Percentiles rank a stretch among this genome's conserved stretches.
phyloP scores from a whole-genome alignment of 2,888 invertebrate genomes.

The Thera britannica region DNA sequence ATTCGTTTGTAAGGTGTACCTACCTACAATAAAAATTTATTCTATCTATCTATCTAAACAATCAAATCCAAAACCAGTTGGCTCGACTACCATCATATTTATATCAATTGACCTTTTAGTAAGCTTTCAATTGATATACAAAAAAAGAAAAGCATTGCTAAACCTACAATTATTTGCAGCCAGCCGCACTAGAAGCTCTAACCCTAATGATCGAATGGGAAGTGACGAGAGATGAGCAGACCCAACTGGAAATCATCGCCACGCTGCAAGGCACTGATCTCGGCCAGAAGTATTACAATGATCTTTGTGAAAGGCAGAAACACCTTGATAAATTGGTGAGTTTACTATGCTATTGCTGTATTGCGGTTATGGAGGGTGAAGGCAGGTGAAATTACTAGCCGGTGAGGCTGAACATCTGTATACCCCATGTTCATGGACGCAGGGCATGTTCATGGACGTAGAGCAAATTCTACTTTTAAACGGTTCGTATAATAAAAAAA shows the following conservation, averaged over 20 bases:
- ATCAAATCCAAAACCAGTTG: too few relatives aligned
- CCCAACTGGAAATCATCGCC: conserved; percentile 88
- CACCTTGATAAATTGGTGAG: conserved; percentile 89
- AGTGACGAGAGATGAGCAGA: conserved; percentile 83
- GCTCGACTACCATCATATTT: too few relatives aligned
- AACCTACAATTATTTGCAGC: conserved; percentile 54
- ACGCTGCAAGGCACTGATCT: conserved; percentile 89
- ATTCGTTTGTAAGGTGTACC: too few relatives aligned
- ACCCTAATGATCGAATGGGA: conserved; percentile 92
- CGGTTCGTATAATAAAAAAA: too few relatives aligned
- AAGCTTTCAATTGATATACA: neutral
- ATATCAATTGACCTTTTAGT: too few relatives aligned
- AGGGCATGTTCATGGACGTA: too few relatives aligned
- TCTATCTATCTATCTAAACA: too few relatives aligned
- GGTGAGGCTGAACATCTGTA: too few relatives aligned
- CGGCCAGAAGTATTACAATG: conserved; percentile 88
- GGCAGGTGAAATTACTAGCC: too few relatives aligned
- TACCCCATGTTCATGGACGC: too few relatives aligned
- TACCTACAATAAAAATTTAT: too few relatives aligned
- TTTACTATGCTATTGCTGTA: neutral
- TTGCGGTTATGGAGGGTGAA: neutral
- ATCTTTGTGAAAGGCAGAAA: conserved; percentile 89
- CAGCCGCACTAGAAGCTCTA: conserved; percentile 87
- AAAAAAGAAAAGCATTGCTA: neutral
- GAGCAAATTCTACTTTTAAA: too few relatives aligned